phyloP scores from a whole-genome alignment of 2,888 invertebrate genomes.

The Harpalus rubripes region DNA sequence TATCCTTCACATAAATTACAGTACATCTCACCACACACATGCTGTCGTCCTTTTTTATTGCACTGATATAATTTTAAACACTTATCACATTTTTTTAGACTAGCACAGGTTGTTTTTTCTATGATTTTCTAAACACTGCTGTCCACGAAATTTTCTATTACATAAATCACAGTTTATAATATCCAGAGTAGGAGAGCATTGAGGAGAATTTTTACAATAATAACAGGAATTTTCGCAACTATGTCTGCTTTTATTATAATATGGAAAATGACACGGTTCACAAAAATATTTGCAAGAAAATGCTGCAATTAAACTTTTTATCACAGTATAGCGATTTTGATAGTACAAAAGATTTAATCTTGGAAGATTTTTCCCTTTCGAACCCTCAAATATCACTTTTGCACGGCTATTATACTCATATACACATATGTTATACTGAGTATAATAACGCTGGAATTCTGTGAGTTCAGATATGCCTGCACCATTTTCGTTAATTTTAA shows the following conservation, averaged over 20 bases:
- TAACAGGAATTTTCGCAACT: slow-evolving; percentile 62
- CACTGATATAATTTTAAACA: slow-evolving; percentile 1
- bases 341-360: slow-evolving; percentile 69
- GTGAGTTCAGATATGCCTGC: slow-evolving; percentile 33
- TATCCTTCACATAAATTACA: not conserved
- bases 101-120: not conserved
- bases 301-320: slow-evolving; percentile 69
- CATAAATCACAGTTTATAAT: not conserved
- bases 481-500: slow-evolving; percentile 18
- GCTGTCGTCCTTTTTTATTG: not conserved
- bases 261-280: slow-evolving; percentile 69
- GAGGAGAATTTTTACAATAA: slow-evolving; percentile 30
- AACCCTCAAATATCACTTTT: too few species aligned
- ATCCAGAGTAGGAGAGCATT: slow-evolving; percentile 3
- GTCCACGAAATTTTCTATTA: slow-evolving; percentile 14
- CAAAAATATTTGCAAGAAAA: slow-evolving; percentile 70
- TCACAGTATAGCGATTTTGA: slow-evolving; percentile 62
- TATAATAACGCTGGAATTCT: slow-evolving; percentile 33
- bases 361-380: slow-evolving; percentile 1
- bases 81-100: not conserved
- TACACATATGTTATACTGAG: slow-evolving; percentile 23
- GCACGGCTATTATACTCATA: slow-evolving; percentile 37
- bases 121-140: too few species aligned
- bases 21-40: not conserved
- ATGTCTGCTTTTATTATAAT: slow-evolving; percentile 66